Percentiles rank a stretch among this genome's conserved stretches.
Evolutionary conservation across 64 coral and sea anemone species (phyloP).

Genomic region (Stichodactyla mertensii): DNA sequence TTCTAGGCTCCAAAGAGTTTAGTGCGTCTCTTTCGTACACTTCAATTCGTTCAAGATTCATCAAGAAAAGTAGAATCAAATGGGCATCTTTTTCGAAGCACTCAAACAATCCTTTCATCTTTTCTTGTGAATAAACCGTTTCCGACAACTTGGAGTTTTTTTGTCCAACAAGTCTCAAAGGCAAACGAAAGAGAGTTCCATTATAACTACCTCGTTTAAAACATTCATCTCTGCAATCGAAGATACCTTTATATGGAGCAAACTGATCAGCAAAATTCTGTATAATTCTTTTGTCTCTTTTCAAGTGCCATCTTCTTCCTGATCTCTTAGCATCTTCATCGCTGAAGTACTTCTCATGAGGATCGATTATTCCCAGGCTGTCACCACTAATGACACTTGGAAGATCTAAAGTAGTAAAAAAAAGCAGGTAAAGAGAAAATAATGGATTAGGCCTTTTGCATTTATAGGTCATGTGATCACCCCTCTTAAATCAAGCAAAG

Average conservation of each 20-base stretch:
- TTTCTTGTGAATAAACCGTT: constrained; percentile 65
- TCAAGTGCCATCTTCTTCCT: constrained; percentile 25
- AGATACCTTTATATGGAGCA: constrained; percentile 56
- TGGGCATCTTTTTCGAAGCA: constrained; percentile 64
- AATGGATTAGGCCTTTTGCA: background rate
- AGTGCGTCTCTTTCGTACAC: constrained; percentile 43
- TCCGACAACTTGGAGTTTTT: constrained; percentile 55
- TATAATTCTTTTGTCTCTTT: background rate
- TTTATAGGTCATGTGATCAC: too few species aligned
- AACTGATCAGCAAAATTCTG: constrained; percentile 43
- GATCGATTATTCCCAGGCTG: constrained; percentile 66
- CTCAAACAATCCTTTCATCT: constrained; percentile 51
- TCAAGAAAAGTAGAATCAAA: constrained; percentile 56
- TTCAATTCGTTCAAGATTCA: constrained; percentile 69
- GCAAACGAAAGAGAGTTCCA: constrained; percentile 85
- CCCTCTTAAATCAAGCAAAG: too few species aligned
- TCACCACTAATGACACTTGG: constrained; percentile 67
- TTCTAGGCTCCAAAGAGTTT: constrained; percentile 13
- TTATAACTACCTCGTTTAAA: constrained; percentile 44
- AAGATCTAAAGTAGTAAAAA: constrained; percentile 42
- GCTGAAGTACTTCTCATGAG: constrained; percentile 69
- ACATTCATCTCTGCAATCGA: constrained; percentile 45
- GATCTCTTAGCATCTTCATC: constrained; percentile 28
- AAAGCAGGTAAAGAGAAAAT: background rate
- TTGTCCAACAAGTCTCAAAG: constrained; percentile 29